These are phyloP conservation scores for Grallaria varia DNA, from an alignment of 2,113 vertebrate species.

Conservation along the genomic window DNA sequence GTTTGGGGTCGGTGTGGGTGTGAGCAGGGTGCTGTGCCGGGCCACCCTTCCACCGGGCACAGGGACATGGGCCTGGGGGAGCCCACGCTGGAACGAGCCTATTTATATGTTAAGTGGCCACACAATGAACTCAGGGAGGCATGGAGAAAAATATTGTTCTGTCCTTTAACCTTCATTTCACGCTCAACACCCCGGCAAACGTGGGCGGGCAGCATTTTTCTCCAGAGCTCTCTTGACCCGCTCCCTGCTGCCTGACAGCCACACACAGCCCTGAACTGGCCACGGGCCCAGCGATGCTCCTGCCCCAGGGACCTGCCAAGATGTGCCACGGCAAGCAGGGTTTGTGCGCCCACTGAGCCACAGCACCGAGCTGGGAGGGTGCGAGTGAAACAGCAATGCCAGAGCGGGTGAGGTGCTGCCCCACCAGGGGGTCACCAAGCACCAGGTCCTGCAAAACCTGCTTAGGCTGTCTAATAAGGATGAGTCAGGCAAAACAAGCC, in stretches of 20 bases:
- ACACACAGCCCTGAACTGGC: neutral
- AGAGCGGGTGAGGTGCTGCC: neutral
- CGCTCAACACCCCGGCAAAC: neutral
- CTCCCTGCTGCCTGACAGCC: neutral
- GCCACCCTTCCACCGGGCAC: neutral
- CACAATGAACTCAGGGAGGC: neutral
- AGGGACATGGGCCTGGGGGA: neutral
- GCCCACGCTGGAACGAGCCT: neutral
- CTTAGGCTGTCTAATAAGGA: conserved; percentile 1
- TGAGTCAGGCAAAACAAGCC: neutral
- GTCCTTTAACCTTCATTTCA: neutral
- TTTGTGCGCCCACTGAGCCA: neutral
- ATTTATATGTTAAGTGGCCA: neutral
- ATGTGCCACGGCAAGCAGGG: neutral
- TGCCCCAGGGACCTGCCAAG: neutral
- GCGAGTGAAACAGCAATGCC: neutral
- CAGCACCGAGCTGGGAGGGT: neutral
- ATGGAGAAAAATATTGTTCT: neutral
- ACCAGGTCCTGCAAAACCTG: neutral
- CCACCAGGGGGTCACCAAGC: neutral
- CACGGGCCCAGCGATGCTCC: fast-evolving
- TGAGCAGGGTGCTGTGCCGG: neutral
- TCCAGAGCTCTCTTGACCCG: neutral
- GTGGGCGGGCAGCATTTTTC: neutral
- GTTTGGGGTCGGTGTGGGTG: neutral